phyloP scores from a whole-genome alignment of 2,797 vertebrate species.

The Ceryle rudis region DNA sequence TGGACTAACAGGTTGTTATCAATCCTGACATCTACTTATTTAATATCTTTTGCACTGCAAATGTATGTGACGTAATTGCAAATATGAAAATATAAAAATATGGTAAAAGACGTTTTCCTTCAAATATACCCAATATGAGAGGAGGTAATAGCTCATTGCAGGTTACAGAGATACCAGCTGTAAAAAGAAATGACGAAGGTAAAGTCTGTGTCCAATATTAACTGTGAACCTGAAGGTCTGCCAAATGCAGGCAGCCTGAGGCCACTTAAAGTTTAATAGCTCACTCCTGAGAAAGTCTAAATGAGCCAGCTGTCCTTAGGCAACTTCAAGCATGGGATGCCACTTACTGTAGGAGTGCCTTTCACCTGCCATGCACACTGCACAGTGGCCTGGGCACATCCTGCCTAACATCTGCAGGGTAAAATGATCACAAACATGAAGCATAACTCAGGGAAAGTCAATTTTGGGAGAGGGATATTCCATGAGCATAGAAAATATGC shows the following conservation, averaged over 20 bases:
- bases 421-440: not conserved
- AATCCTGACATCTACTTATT: not conserved
- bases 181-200: not conserved
- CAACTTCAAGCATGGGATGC: not conserved
- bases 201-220: not conserved
- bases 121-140: not conserved
- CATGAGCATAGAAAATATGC: not conserved
- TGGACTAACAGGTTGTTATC: not conserved
- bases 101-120: not conserved
- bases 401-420: not conserved
- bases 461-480: not conserved
- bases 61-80: not conserved
- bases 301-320: not conserved
- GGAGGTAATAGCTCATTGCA: not conserved
- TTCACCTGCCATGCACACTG: not conserved
- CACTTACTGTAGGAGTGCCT: not conserved
- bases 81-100: not conserved
- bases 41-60: not conserved
- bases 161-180: not conserved
- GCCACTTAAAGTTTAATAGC: not conserved
- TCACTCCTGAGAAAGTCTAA: not conserved
- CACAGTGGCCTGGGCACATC: accelerated
- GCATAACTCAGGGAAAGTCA: not conserved
- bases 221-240: not conserved
- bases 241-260: not conserved